These are phyloP conservation scores for Philopedon plagiatum DNA, from an alignment of 2,888 invertebrate species.

Conservation along the genomic window DNA sequence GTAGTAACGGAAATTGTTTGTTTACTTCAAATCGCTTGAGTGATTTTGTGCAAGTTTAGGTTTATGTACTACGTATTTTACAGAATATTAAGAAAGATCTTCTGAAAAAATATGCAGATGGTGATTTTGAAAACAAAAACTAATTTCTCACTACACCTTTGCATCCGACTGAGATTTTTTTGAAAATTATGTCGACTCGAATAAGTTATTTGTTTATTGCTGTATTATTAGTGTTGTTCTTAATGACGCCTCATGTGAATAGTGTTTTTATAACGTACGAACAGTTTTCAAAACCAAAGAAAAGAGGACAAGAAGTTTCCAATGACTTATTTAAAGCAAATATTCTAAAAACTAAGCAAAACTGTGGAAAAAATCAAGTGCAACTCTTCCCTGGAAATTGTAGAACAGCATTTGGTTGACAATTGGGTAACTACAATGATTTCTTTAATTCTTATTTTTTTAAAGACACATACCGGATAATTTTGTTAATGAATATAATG, in stretches of 20 bases:
- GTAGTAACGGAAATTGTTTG: not conserved
- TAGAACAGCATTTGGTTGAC: slow-evolving; percentile 16
- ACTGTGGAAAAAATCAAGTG: slow-evolving; percentile 42
- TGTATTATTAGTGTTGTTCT: slow-evolving; percentile 29
- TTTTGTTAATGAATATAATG: too few relatives aligned
- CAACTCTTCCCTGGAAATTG: slow-evolving; percentile 45
- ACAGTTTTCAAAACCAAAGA: slow-evolving; percentile 19
- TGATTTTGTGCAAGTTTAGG: not conserved
- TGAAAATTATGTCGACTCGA: not conserved
- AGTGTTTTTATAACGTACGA: slow-evolving; percentile 42
- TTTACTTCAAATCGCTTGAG: not conserved
- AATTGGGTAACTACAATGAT: not conserved
- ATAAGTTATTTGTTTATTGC: not conserved
- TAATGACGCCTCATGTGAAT: not conserved
- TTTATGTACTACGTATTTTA: too few relatives aligned
- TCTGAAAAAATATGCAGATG: too few relatives aligned
- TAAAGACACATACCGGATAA: too few relatives aligned
- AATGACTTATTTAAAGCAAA: slow-evolving; percentile 30
- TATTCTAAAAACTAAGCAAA: slow-evolving; percentile 37
- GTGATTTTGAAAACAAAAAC: too few relatives aligned
- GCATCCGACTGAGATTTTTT: not conserved
- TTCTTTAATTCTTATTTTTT: not conserved
- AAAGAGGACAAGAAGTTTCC: not conserved
- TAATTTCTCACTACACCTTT: not conserved
- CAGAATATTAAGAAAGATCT: too few relatives aligned